Evolutionary conservation across 2,797 vertebrate genomes (phyloP), one percentile per base, ranked within the genome.

Genomic region (Danio jaintianensis): DNA sequence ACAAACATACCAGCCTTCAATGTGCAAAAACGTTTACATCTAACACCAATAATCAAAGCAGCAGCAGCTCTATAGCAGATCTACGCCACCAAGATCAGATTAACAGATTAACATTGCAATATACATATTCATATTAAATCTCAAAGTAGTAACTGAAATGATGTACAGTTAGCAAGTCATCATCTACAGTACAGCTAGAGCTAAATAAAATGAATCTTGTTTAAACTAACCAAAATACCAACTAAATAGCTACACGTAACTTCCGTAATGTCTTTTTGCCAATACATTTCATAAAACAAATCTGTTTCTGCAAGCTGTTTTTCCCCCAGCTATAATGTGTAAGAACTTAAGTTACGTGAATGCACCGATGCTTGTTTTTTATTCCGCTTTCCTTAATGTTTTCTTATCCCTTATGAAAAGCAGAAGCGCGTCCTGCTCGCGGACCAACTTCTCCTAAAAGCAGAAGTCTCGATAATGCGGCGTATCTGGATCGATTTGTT

Each of bases 401-500:
- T 40, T 62, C 16, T 38, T 29, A 20, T 61, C 45, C 12, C 29
- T 70, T 78, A 70, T 70, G 76, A 78, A 50, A 69, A 61, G 50
- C 75, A 74, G 58, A 73, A 45, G 18, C 20, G 10, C 11, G 40
- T 40, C 64, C 7, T 40, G 55, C 40, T 58, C 74, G 62, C 48
- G 62, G 48, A 48, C 11, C 45, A 75, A 61, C 58, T 48, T 50
- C 20, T 50, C 59, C 59, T 55, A 69, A 64, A 58, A 73, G 29
- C 64, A 71, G 53, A 75, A 68, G 70, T 79, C 77, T 80, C 5
- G 45, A 62, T 79, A 75, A 69, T 74, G 48, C 73, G 38, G 18
- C 64, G n/a, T 70, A 38, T 61, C 7, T 76, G 16, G 64, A 76
- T 81, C 74, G 58, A 59, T 75, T 43, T 59, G 53, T 63, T 29